Base-by-base conservation (phyloP, 2,888 invertebrate species). In the Drosophila multiciliata region DNA sequence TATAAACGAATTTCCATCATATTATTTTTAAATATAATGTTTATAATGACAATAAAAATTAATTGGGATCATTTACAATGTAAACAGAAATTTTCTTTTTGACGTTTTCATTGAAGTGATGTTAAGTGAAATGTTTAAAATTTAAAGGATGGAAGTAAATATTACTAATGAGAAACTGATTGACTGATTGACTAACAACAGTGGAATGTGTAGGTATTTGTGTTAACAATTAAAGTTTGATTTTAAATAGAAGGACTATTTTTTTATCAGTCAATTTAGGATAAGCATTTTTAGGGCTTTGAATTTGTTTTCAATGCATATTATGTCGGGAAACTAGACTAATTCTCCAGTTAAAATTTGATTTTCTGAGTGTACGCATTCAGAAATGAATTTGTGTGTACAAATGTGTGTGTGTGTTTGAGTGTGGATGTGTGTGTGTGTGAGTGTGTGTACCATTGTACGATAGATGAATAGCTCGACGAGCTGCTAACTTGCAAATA, bases 401-500 rank as follows among this genome's bases (percentile, higher is more conserved):
- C 3, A 45, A 45, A 45, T 45, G 45, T 45, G 29, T 36, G 17
- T 54, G n/a, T 64, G 33, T 48, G 59, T 50, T 29, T 29, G 57
- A 64, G 32, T 64, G 66, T 52, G 26, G n/a, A n/a, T 26, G 23
- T 50, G 52, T 35, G 65, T n/a, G 32, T 50, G 52, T 35, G 65
- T 20, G 36, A 20, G 48, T 57, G 58, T 70, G 63, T 64, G 64
- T 61, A 70, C 65, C 53, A 77, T 80, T 85, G 87, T 82, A 66
- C 67, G 86, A 74, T 90, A 87, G 88, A 87, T 87, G 88, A 88
- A 87, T 90, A 79, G 89, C 87, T 81, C 88, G 90, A 90, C 90
- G 90, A 87, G 89, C 90, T 87, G 87, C 90, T 87, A 87, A 87
- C 89, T 87, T 87, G 90, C 87, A 90, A 87, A 87, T 90, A 87